phyloP scores from a whole-genome alignment of 2,113 vertebrate genomes.

The Lagopus muta region DNA sequence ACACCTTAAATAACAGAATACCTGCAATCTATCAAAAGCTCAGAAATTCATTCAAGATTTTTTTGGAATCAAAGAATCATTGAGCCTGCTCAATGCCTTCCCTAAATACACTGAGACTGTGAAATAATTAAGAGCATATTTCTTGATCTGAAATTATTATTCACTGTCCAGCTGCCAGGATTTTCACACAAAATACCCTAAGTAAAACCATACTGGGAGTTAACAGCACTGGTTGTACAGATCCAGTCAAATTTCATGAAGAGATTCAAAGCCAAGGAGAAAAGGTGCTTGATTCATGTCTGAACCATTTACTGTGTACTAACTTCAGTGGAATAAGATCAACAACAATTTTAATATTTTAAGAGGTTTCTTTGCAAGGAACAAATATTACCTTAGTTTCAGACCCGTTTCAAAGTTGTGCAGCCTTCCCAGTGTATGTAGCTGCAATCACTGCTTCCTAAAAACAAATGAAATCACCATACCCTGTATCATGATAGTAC shows the following conservation, averaged over 20 bases:
- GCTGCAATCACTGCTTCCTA: neutral
- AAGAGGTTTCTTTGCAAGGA: neutral
- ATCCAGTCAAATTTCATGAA: neutral
- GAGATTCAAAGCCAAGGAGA: neutral
- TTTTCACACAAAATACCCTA: neutral
- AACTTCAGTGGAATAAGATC: slow-evolving; percentile 2
- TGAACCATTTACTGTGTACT: neutral
- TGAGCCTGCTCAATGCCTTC: slow-evolving; percentile 9
- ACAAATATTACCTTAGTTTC: neutral
- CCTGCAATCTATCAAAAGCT: neutral
- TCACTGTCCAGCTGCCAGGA: slow-evolving; percentile 18
- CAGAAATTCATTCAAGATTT: neutral
- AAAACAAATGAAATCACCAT: neutral
- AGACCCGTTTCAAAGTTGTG: neutral
- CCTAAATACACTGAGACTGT: slow-evolving; percentile 30
- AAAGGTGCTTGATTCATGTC: neutral
- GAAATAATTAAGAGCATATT: slow-evolving; percentile 47
- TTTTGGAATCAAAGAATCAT: neutral
- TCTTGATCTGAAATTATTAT: slow-evolving; percentile 45
- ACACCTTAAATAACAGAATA: neutral
- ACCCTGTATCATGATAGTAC: neutral
- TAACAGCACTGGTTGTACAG: neutral
- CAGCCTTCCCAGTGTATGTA: neutral
- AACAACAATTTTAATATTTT: neutral
- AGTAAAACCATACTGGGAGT: slow-evolving; percentile 1